These are phyloP conservation scores for Nymphicus hollandicus DNA, from an alignment of 2,113 vertebrate genomes.

Conservation along the genomic window DNA sequence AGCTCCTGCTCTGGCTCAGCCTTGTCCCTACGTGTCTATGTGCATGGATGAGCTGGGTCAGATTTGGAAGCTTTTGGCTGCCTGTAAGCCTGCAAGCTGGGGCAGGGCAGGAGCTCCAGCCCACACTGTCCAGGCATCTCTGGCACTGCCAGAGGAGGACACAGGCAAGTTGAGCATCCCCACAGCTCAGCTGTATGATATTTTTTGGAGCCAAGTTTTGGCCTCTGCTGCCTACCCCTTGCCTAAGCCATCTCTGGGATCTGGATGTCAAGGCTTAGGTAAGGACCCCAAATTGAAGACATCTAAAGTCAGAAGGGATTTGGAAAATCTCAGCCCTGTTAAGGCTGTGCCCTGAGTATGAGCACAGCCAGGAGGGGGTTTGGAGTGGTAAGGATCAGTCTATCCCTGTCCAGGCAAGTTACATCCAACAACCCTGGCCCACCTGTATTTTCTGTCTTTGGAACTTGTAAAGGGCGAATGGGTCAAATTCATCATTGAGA, in stretches of 20 bases:
- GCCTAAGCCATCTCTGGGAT: neutral
- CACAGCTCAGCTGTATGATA: neutral
- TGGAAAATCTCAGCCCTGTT: neutral
- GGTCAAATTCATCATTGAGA: neutral
- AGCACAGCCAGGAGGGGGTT: neutral
- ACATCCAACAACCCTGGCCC: neutral
- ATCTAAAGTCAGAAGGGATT: neutral
- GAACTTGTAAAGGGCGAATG: neutral
- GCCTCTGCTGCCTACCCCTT: neutral
- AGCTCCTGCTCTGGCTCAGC: neutral
- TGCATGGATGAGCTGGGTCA: fast-evolving
- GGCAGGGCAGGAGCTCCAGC: neutral
- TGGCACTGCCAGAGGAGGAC: neutral
- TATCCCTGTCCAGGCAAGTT: neutral
- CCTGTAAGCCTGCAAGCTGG: neutral
- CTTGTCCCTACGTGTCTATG: fast-evolving
- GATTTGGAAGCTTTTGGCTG: neutral
- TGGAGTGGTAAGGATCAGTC: neutral
- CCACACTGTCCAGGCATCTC: fast-evolving
- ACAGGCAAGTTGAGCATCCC: neutral
- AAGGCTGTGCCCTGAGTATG: fast-evolving
- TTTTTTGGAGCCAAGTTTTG: neutral
- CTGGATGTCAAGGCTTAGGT: neutral
- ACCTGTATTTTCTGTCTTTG: neutral
- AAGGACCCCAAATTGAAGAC: neutral